Base-by-base conservation (phyloP, 2,797 vertebrate genomes). In the Sebastes iracundus region DNA sequence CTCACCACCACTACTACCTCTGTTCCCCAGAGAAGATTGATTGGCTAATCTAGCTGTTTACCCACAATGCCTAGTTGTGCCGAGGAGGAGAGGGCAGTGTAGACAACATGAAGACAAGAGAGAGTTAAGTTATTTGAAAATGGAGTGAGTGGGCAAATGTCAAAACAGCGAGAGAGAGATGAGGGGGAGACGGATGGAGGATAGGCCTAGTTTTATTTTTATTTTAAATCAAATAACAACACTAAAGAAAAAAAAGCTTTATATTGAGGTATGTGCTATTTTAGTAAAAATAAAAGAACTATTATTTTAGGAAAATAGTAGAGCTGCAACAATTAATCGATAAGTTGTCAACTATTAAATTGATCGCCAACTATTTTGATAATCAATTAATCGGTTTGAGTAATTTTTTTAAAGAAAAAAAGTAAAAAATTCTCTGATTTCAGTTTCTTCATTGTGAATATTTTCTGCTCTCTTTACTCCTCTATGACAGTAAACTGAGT, bases 11-110 rank as follows among this genome's bases (percentile, higher is more conserved):
- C 80, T 70, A 76, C 81, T 81, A 80, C 86, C 79, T 72, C 78
- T 79, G 68, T 85, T 90, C 79, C 88, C 4, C 1, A 46, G 90
- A 90, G 89, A 95, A 93, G 93, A 95, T 95, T 95, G 94, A 95
- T 95, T 92, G 90, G 89, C 90, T 94, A 93, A 95, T 95, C 94
- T 95, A 83, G 82, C 88, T 83, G 88, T 95, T 95, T 95, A 91
- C 93, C 95, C 91, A 93, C 92, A 93, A 90, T 93, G 90, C 93
- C 84, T 84, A 81, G 90, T 91, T 86, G 78, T 65, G 81, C 84
- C 30, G 83, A 84, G 81, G 83, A 92, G 86, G 82, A 76, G 76
- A 92, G 87, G 82, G 84, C 73, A 86, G 81, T 58, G 83, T 75
- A 83, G 90, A 80, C 79, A 60, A 81, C 83, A 77, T 85, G 73